phyloP scores from a whole-genome alignment of 1,140 invertebrate genomes.

The Drosophila parabipectinata region DNA sequence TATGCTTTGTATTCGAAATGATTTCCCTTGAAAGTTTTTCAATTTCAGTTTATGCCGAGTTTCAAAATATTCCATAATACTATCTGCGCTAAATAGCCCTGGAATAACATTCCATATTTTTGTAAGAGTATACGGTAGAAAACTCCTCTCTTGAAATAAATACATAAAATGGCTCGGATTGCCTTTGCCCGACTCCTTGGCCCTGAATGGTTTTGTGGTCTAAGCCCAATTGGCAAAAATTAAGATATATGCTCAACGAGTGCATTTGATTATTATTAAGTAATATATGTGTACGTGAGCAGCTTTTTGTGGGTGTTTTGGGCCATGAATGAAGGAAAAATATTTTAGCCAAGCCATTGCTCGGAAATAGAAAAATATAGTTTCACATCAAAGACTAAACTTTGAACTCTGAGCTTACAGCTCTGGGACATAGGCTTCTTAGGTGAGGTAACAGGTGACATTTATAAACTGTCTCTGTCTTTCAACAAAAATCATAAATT shows the following conservation, averaged over 20 bases:
- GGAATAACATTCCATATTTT: neutral
- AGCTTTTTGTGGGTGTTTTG: conserved; percentile 16
- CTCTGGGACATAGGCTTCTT: neutral
- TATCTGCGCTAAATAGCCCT: neutral
- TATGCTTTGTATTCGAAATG: conserved; percentile 30
- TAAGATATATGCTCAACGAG: conserved; percentile 65
- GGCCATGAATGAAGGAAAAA: conserved; percentile 32
- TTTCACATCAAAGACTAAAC: neutral
- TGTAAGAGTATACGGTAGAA: conserved; percentile 9
- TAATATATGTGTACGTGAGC: conserved; percentile 21
- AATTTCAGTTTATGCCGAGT: conserved; percentile 15
- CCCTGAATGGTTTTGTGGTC: conserved; percentile 16
- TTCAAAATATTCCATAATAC: neutral
- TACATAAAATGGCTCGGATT: conserved; percentile 10
- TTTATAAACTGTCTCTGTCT: conserved; percentile 18
- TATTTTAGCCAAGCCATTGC: conserved; percentile 14
- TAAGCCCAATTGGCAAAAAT: conserved; percentile 55
- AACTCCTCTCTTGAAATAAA: neutral
- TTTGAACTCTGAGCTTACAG: neutral
- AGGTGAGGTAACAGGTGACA: conserved; percentile 17
- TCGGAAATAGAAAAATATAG: conserved; percentile 60
- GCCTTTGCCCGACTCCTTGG: conserved; percentile 2
- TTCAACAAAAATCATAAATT: neutral
- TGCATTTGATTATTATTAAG: conserved; percentile 76
- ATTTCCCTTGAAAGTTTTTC: conserved; percentile 15